These are phyloP conservation scores for Nannobrachium achirus DNA, from an alignment of 2,113 vertebrate species.

Conservation along the genomic window DNA sequence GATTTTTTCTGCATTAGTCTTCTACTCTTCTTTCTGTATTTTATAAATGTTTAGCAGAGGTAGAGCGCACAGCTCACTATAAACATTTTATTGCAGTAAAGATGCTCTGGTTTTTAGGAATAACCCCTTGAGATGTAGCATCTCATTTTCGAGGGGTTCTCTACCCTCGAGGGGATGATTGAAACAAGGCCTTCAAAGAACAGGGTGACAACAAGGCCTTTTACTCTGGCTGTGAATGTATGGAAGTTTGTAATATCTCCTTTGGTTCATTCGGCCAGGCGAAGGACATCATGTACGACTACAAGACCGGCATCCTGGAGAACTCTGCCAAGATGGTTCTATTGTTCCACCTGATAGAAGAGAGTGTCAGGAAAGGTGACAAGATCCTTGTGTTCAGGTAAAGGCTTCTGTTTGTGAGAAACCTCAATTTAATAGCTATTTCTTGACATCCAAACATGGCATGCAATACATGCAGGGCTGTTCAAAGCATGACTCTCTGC, in stretches of 20 bases:
- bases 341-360: slow-evolving; percentile 93
- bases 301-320: slow-evolving; percentile 88
- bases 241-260: neutral
- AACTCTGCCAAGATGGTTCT: slow-evolving; percentile 97
- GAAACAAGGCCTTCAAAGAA: too few relatives aligned
- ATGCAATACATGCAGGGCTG: too few relatives aligned
- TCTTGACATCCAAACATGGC: neutral
- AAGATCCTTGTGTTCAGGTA: slow-evolving; percentile 97
- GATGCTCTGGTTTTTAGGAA: neutral
- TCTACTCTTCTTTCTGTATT: too few relatives aligned
- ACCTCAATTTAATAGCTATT: neutral
- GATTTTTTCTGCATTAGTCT: neutral
- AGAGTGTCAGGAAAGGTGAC: slow-evolving; percentile 91
- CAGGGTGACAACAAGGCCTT: neutral
- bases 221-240: neutral
- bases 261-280: slow-evolving; percentile 77
- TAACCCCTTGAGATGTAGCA: neutral
- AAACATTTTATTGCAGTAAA: too few relatives aligned
- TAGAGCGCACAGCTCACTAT: neutral
- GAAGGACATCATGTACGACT: slow-evolving; percentile 91
- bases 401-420: slow-evolving; percentile 16
- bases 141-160: too few relatives aligned
- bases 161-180: too few relatives aligned
- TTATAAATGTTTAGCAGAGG: too few relatives aligned
- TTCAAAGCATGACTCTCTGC: neutral